Percentiles rank a stretch among this genome's conserved stretches.
These are phyloP conservation scores for Brachionus koreanus DNA, from an alignment of 1,140 invertebrate species.

Conservation along the genomic window DNA sequence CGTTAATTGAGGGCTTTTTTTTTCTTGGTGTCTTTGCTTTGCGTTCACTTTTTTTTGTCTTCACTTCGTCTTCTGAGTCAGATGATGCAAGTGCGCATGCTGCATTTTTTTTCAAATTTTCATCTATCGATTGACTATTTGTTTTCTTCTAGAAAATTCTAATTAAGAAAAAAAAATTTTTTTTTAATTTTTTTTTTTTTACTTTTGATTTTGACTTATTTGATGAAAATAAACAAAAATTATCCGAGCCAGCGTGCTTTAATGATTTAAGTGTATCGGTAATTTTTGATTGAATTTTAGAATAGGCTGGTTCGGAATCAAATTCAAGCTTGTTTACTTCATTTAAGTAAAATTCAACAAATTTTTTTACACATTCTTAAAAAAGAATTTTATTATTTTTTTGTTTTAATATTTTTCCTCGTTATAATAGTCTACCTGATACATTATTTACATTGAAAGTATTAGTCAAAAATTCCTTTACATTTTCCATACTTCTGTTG, in stretches of 20 bases:
- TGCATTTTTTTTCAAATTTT: background rate
- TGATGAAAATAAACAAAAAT: background rate
- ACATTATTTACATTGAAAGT: constrained; percentile 32
- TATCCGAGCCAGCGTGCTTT: background rate
- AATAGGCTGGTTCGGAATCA: constrained; percentile 31
- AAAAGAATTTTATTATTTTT: background rate
- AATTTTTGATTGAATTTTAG: constrained; percentile 5
- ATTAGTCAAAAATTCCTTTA: constrained; percentile 31
- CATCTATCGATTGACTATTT: background rate
- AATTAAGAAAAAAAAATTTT: background rate
- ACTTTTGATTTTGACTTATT: background rate
- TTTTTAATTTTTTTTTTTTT: background rate
- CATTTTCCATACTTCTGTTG: background rate
- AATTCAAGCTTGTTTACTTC: constrained; percentile 43
- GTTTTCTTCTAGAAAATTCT: background rate
- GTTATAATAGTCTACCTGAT: constrained; percentile 13
- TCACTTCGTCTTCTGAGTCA: background rate
- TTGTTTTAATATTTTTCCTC: background rate
- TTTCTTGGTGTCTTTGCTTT: background rate
- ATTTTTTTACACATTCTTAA: constrained; percentile 19
- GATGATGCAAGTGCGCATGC: background rate
- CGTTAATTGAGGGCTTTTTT: background rate
- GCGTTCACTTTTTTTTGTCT: background rate
- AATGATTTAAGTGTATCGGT: background rate
- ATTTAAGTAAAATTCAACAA: constrained; percentile 42